A percentile compares a stretch with the other conserved stretches of the same genome.
phyloP scores from a whole-genome alignment of 2,113 vertebrate genomes.

The Prunella fulvescens region DNA sequence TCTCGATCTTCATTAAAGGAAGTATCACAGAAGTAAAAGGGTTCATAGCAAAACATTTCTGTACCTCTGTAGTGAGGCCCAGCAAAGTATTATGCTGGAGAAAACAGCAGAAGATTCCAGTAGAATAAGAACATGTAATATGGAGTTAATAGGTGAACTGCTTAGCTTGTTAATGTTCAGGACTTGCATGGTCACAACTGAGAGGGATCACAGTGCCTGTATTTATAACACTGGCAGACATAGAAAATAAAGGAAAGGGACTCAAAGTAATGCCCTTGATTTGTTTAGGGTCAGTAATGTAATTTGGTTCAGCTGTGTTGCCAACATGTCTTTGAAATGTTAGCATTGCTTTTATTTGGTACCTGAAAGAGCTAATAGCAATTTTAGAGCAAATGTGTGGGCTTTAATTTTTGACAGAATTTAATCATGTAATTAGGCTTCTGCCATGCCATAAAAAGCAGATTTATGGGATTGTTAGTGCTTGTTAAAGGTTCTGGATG shows the following conservation, averaged over 20 bases:
- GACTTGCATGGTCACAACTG: neutral
- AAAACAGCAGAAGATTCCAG: neutral
- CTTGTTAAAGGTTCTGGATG: neutral
- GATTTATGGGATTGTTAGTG: neutral
- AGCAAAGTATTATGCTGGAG: neutral
- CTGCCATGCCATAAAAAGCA: neutral
- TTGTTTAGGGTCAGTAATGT: neutral
- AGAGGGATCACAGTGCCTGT: neutral
- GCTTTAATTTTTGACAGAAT: constrained; percentile 31
- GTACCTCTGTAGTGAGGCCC: neutral
- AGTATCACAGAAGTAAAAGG: neutral
- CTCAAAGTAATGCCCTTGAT: neutral
- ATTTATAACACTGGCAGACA: neutral
- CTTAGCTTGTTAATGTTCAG: neutral
- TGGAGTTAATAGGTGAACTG: neutral
- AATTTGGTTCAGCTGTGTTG: neutral
- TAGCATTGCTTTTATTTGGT: neutral
- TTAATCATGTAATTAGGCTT: constrained; percentile 12
- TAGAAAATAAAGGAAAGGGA: neutral
- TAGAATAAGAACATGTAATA: neutral
- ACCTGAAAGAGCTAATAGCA: neutral
- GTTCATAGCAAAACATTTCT: neutral
- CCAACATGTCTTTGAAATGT: neutral
- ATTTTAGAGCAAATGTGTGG: neutral
- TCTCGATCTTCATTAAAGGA: neutral